phyloP scores from a whole-genome alignment of 2,797 vertebrate species.

The Lepus oiostolus region DNA sequence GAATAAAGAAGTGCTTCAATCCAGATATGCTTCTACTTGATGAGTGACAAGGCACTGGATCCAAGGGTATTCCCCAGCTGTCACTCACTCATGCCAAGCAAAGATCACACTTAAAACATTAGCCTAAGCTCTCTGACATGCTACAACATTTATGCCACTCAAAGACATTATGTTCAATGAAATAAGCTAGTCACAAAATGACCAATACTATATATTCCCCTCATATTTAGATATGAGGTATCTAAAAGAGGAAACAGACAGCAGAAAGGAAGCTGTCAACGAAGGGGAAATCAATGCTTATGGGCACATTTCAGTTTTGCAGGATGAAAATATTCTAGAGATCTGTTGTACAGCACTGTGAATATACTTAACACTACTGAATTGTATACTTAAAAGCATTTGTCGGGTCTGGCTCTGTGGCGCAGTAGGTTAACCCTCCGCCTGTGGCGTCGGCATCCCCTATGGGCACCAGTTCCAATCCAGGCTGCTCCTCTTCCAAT shows the following conservation, averaged over 20 bases:
- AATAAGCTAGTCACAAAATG: conserved; percentile 29
- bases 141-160: not conserved
- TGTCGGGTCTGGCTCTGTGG: no score
- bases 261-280: conserved; percentile 39
- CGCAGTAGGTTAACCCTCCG: no score
- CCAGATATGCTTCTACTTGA: conserved; percentile 10
- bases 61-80: not conserved
- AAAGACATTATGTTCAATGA: conserved; percentile 39
- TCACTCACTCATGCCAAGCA: not conserved
- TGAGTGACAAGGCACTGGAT: not conserved
- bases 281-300: not conserved
- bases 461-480: no score
- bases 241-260: conserved; percentile 43
- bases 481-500: no score
- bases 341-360: not conserved
- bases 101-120: conserved; percentile 35
- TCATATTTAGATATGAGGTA: not conserved
- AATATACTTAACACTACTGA: conserved; percentile 5
- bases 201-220: conserved; percentile 7
- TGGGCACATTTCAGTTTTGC: conserved; percentile 49
- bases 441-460: no score
- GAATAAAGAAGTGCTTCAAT: conserved; percentile 21
- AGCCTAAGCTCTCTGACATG: not conserved
- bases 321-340: conserved; percentile 29
- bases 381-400: not conserved